Conservation (phyloP, 2,888 invertebrate genomes). For the Netelia virgata region DNA sequence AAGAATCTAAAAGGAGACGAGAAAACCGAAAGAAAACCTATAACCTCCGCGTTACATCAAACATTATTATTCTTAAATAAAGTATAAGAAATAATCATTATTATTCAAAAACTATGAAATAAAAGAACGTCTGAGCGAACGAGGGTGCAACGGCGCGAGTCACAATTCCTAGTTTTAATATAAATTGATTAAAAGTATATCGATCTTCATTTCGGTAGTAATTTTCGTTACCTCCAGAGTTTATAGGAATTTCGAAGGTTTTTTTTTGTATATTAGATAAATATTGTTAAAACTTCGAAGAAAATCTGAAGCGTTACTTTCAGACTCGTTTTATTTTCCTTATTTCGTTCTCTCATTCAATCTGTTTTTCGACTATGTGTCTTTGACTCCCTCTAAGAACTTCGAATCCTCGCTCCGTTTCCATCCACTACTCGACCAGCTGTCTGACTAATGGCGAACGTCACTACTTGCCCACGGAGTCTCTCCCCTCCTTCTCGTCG, state of each 20-base stretch:
- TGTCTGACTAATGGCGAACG: conserved; percentile 61
- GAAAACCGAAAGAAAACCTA: conserved; percentile 5
- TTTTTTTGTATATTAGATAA: not conserved
- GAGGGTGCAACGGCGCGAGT: no score
- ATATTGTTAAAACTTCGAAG: not conserved
- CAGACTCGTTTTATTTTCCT: not conserved
- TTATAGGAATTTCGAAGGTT: no score
- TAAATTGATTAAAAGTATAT: no score
- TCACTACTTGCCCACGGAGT: conserved; percentile 54
- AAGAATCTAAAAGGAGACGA: conserved; percentile 48
- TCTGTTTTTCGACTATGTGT: not conserved
- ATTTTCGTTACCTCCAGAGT: no score
- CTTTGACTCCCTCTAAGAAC: conserved; percentile 11
- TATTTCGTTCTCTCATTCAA: conserved; percentile 21
- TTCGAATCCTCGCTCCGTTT: conserved; percentile 29
- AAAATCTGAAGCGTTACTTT: conserved; percentile 8
- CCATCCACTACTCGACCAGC: conserved; percentile 14
- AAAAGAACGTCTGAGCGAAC: no score
- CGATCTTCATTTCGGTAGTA: no score
- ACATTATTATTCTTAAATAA: not conserved
- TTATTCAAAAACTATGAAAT: no score
- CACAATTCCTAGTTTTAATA: no score
- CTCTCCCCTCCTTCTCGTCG: conserved; percentile 33
- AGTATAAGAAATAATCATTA: conserved; percentile 10
- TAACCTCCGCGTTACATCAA: not conserved